phyloP scores from a whole-genome alignment of 2,888 invertebrate genomes.

The Melangyna quadrimaculata region DNA sequence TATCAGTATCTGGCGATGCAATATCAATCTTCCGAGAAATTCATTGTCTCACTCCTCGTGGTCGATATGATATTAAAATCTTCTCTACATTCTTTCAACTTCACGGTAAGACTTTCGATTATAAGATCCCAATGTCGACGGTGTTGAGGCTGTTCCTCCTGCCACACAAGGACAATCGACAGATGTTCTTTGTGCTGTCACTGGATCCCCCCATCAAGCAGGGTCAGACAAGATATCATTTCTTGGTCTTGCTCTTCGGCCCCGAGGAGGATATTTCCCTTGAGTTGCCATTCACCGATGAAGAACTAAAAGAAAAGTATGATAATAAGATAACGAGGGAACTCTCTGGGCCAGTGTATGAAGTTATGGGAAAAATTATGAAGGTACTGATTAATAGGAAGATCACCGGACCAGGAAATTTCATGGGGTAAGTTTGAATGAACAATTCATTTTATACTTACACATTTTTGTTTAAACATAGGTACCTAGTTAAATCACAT shows the following conservation, averaged over 20 bases:
- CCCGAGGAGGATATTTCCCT: slow-evolving; percentile 96
- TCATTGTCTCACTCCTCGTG: slow-evolving; percentile 97
- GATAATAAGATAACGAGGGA: slow-evolving; percentile 95
- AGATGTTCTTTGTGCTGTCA: slow-evolving; percentile 98
- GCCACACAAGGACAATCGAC: slow-evolving; percentile 98
- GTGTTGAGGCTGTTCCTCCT: slow-evolving; percentile 96
- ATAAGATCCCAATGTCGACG: slow-evolving; percentile 99
- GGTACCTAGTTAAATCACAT: no score
- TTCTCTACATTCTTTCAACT: slow-evolving; percentile 94
- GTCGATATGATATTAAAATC: slow-evolving; percentile 95
- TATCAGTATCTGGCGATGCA: slow-evolving; percentile 98
- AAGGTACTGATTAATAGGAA: slow-evolving; percentile 96
- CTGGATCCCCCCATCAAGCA: slow-evolving; percentile 99
- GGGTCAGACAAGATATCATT: slow-evolving; percentile 99
- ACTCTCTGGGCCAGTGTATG: slow-evolving; percentile 95
- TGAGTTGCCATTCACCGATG: slow-evolving; percentile 94
- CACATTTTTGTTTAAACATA: no score
- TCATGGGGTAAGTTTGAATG: slow-evolving; percentile 88
- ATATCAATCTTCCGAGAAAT: slow-evolving; percentile 98
- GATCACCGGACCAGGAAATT: slow-evolving; percentile 95
- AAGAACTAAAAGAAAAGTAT: slow-evolving; percentile 95
- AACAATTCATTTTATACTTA: background rate
- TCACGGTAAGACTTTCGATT: slow-evolving; percentile 99
- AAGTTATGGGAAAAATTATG: slow-evolving; percentile 97
- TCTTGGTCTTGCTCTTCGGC: slow-evolving; percentile 95